Base-by-base conservation (phyloP, 1,140 invertebrate species). In the Centruroides vittatus region DNA sequence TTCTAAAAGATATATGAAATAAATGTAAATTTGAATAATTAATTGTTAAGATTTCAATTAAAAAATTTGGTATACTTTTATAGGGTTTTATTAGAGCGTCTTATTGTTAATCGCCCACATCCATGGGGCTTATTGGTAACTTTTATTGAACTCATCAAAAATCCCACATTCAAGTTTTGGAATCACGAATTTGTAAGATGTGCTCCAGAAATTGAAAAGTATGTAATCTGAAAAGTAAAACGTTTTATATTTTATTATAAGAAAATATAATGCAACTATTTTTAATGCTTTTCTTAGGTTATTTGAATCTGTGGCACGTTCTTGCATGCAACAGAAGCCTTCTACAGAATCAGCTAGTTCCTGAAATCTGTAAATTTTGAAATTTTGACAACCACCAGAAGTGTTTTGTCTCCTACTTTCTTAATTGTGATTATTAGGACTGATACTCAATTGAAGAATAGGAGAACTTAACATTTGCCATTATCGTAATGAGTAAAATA, bases 81-180 rank as follows among this genome's bases (percentile, higher is more conserved):
- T 68, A 85, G 96, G 71, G 97, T 99, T 61, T 76, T 99, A 7
- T 78, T 99, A 23, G 97, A 99, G 73, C 79, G 97, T 68, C 79
- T 99, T 13, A 98, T 99, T 65, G 94, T 98, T 0, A 98, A 98
- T 73, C 79, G 96, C 63, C 97, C 97, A 8, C 96, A 99, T 78
- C 97, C 97, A 3, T 99, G 97, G 97, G 97, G 97, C 41, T 76
- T 99, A 9, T 79, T 99, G 6, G 95, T 99, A 55, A 99, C 97
- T 0, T 99, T 99, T 74, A 98, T 98, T 68, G 96, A 99, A 76
- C 80, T 99, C 13, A 98, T 99, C 68, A 98, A 98, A 62, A 99
- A 99, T 78, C 91, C 90, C 10, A 86, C 84, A n/a, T 99, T 97
- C 78, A 96, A 97, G 75, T 99, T 99, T 75, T 99, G 95, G 95